Evolutionary conservation across 2,797 vertebrate species (phyloP), one percentile per base, ranked within the genome.

Genomic region (Paratrypauchen microcephalus): DNA sequence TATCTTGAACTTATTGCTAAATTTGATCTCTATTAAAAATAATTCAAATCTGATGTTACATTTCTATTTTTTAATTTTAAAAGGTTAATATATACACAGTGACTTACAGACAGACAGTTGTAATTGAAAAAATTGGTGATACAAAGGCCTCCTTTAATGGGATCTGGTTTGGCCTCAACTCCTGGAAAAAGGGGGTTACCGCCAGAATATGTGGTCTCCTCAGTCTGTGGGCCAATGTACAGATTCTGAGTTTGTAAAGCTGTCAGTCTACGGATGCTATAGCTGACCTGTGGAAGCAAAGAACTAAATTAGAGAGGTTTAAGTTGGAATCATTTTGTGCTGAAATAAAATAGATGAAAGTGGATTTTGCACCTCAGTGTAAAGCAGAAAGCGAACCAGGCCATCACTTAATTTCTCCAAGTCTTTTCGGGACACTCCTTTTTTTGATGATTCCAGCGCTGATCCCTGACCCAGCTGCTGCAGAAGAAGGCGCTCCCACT

Each of bases 81-180:
- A 24, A 15, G 11, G 8, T n/a, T 60, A 36, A 11, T 12, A 5
- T 63, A 7, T 15, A 30, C 18, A 50, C 9, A 19, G 75, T 79
- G 72, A 90, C 90, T 92, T 79, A 98, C 95, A 16, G 81, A 68
- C 79, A 98, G 85, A 73, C 96, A 97, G 89, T 96, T 96, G 90
- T 97, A 97, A 13, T 94, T 97, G 85, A 98, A 94, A 76, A 95
- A 96, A n/a, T 78, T 87, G 0, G 88, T 91, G 76, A 97, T 92
- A 0, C 72, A 57, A 2, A 96, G 91, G 54, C 97, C 97, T 7
- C 97, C 97, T 85, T 98, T 98, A 30, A 94, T 84, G 13, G 93
- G 90, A 30, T 98, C 89, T 0, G 95, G 95, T 16, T 91, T 85
- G 45, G 87, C 75, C 65, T 95, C 79, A 0, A 60, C 68, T 12